Conservation (phyloP, 2,888 invertebrate species). For the Standfussiana lucernea region DNA sequence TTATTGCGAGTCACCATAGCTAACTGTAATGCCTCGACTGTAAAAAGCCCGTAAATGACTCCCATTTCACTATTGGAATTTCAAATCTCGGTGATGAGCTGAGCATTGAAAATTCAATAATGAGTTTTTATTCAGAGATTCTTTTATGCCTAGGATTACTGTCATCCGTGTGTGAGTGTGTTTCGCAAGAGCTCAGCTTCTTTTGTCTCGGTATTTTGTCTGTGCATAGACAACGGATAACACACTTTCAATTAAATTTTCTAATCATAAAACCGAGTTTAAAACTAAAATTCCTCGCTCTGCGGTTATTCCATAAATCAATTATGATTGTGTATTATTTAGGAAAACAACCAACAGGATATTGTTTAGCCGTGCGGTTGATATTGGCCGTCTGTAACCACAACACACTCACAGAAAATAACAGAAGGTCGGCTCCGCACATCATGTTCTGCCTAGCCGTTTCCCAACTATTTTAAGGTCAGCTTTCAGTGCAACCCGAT, state of each 20-base stretch:
- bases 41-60: no score
- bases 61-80: no score
- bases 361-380: conserved; percentile 49
- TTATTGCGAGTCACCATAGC: no score
- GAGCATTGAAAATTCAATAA: not conserved
- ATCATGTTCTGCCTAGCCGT: not conserved
- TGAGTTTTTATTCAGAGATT: not conserved
- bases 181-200: not conserved
- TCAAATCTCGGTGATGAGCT: not conserved
- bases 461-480: not conserved
- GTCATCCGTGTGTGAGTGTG: not conserved
- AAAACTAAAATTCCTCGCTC: conserved; percentile 10
- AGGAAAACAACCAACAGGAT: conserved; percentile 50
- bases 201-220: not conserved
- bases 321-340: conserved; percentile 50
- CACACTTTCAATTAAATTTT: conserved; percentile 12
- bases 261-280: conserved; percentile 8
- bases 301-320: conserved; percentile 58
- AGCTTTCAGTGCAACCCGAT: not conserved
- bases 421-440: conserved; percentile 13
- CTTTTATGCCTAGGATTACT: not conserved
- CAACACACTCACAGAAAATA: not conserved
- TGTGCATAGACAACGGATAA: not conserved
- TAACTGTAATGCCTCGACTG: no score
- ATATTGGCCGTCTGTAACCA: conserved; percentile 40